These are phyloP conservation scores for Hipparchia semele DNA, from an alignment of 2,888 invertebrate genomes.

Conservation along the genomic window DNA sequence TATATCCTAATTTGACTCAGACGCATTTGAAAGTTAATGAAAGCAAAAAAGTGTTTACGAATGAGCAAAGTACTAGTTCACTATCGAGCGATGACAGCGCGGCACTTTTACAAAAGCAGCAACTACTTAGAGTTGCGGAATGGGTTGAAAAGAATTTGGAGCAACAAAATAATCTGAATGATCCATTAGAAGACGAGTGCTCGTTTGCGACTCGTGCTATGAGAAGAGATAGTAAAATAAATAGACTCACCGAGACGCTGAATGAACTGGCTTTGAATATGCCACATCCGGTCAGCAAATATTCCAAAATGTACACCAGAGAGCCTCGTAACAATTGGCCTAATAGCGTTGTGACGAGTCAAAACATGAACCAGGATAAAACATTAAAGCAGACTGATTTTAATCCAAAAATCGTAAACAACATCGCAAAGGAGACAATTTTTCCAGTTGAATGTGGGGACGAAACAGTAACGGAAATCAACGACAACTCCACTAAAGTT, in stretches of 20 bases:
- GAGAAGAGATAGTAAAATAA: conserved; percentile 67
- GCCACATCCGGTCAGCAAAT: conserved; percentile 79
- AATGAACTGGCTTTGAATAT: conserved; percentile 76
- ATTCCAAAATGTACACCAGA: conserved; percentile 62
- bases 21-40: conserved; percentile 77
- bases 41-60: conserved; percentile 71
- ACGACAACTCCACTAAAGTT: conserved; percentile 62
- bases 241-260: conserved; percentile 69
- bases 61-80: conserved; percentile 79
- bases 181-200: conserved; percentile 72
- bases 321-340: conserved; percentile 63
- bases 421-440: conserved; percentile 69
- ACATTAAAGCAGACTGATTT: conserved; percentile 44
- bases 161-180: conserved; percentile 74
- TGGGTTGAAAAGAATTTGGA: conserved; percentile 88
- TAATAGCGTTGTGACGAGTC: conserved; percentile 52
- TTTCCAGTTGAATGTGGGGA: conserved; percentile 74
- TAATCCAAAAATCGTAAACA: conserved; percentile 55
- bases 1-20: conserved; percentile 76
- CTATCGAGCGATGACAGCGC: conserved; percentile 80
- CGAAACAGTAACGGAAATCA: conserved; percentile 66
- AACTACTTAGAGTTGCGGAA: conserved; percentile 88
- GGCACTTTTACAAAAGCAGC: conserved; percentile 84
- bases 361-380: conserved; percentile 51
- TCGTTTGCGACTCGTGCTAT: conserved; percentile 59